These are phyloP conservation scores for Plodia interpunctella DNA, from an alignment of 1,140 invertebrate genomes.

Conservation along the genomic window DNA sequence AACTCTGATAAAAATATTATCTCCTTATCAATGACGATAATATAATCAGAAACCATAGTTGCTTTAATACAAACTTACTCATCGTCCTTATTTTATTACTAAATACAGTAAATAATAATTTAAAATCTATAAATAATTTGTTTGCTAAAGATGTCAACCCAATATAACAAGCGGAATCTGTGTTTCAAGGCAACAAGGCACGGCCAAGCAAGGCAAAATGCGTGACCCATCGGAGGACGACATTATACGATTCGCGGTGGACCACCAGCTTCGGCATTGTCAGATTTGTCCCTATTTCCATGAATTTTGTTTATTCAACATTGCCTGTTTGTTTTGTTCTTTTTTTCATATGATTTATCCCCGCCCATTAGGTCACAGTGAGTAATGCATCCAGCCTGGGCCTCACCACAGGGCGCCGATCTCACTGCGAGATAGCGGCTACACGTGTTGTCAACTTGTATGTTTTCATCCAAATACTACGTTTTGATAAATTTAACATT, in stretches of 20 bases:
- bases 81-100: no score
- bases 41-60: no score
- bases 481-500: slow-evolving; percentile 61
- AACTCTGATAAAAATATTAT: no score
- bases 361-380: slow-evolving; percentile 65
- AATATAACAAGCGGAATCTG: not conserved
- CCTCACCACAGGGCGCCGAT: slow-evolving; percentile 61
- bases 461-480: slow-evolving; percentile 66
- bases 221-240: slow-evolving; percentile 7
- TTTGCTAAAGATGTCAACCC: not conserved
- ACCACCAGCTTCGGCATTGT: slow-evolving; percentile 61
- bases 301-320: slow-evolving; percentile 70
- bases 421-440: slow-evolving; percentile 59
- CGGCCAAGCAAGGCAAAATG: not conserved
- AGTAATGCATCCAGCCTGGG: slow-evolving; percentile 47
- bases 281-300: slow-evolving; percentile 69
- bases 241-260: slow-evolving; percentile 35
- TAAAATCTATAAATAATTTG: no score
- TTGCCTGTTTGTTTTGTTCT: slow-evolving; percentile 49
- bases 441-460: slow-evolving; percentile 75
- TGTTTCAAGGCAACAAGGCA: not conserved
- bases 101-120: not conserved
- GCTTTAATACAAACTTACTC: no score
- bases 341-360: slow-evolving; percentile 69
- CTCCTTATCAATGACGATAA: no score